Evolutionary conservation across 2,888 invertebrate genomes (phyloP).

Genomic region (Campoplex nolae): DNA sequence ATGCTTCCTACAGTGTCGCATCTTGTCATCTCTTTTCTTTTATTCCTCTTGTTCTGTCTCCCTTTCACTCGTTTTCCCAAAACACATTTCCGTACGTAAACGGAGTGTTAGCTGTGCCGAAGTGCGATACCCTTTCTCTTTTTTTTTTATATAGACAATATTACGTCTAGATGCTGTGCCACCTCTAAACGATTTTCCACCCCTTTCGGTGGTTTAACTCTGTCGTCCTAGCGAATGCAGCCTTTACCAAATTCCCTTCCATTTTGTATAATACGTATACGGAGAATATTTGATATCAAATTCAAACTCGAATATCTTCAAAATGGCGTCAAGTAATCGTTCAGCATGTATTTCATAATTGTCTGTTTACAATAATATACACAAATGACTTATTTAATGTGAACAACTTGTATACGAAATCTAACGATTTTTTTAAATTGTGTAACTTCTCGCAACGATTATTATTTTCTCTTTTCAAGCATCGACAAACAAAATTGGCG

Average conservation of each 20-base stretch:
- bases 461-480: not conserved
- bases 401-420: not conserved
- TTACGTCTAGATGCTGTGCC: not conserved
- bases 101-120: slow-evolving; percentile 1
- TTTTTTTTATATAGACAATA: not conserved
- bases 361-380: not conserved
- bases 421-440: not conserved
- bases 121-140: slow-evolving; percentile 20
- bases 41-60: not conserved
- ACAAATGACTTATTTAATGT: not conserved
- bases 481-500: not conserved
- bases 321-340: not conserved
- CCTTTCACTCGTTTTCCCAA: not conserved
- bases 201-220: not conserved
- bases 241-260: not conserved
- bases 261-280: slow-evolving; percentile 10
- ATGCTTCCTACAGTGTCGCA: slow-evolving; percentile 15
- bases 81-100: slow-evolving; percentile 7
- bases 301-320: not conserved
- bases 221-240: slow-evolving; percentile 11
- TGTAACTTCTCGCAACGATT: not conserved
- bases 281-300: slow-evolving; percentile 10
- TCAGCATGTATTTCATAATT: not conserved
- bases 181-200: slow-evolving; percentile 11
- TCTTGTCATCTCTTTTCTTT: not conserved